These are phyloP conservation scores for Eidolon helvum DNA, from an alignment of 2,113 vertebrate genomes.

Conservation along the genomic window DNA sequence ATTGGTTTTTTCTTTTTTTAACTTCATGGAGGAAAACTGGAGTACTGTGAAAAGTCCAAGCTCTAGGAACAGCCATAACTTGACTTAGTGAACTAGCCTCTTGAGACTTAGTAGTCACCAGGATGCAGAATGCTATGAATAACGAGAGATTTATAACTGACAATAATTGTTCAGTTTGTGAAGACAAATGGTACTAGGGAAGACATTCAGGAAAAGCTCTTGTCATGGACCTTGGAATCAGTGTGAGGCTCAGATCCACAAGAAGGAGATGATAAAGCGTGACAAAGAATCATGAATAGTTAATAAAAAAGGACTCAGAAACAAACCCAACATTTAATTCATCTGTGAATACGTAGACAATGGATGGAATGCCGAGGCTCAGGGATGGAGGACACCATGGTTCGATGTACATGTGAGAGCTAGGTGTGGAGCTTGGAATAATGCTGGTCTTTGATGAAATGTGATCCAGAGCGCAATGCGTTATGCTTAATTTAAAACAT, in stretches of 20 bases:
- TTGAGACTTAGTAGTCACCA: neutral
- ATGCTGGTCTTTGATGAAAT: neutral
- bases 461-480: neutral
- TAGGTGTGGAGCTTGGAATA: neutral
- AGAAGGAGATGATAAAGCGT: neutral
- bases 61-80: neutral
- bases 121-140: neutral
- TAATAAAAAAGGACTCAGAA: neutral
- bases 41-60: neutral
- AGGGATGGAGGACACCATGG: neutral
- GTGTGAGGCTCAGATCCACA: neutral
- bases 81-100: neutral
- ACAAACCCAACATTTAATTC: neutral
- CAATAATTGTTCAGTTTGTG: neutral
- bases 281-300: neutral
- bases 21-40: neutral
- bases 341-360: neutral
- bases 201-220: neutral
- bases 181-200: neutral
- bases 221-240: neutral
- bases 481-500: neutral
- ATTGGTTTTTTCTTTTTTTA: neutral
- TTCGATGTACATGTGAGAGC: neutral
- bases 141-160: neutral
- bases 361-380: neutral